A percentile compares a stretch with the other conserved stretches of the same genome.
Conservation (phyloP, 1,140 invertebrate species). For the Rhopalosiphum maidis region DNA sequence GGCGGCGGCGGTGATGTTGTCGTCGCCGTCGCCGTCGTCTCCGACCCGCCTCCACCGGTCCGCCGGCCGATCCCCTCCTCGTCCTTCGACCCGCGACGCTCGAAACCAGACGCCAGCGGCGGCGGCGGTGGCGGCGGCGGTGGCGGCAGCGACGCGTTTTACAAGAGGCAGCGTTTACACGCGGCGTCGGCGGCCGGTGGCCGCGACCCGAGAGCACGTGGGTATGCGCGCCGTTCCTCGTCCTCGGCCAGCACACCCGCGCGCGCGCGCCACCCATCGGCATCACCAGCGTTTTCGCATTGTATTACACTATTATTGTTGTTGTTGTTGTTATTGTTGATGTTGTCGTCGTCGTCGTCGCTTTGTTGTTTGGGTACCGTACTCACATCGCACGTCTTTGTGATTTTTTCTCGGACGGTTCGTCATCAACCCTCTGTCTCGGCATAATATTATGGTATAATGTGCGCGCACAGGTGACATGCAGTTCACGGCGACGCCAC, state of each 20-base stretch:
- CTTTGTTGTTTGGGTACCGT: not conserved
- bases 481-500: not conserved
- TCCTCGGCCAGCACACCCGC: not conserved
- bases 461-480: not conserved
- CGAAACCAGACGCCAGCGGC: constrained; percentile 22
- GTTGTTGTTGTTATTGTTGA: not conserved
- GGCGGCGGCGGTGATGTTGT: not conserved
- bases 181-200: not conserved
- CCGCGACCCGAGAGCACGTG: not conserved
- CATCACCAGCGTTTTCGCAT: not conserved
- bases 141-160: not conserved
- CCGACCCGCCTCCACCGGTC: not conserved
- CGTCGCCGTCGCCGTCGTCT: not conserved
- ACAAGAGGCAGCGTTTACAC: constrained; percentile 13
- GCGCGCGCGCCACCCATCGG: not conserved
- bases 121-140: not conserved
- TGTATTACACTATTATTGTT: no score
- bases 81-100: not conserved
- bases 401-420: not conserved
- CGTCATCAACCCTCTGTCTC: not conserved
- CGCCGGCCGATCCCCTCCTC: not conserved
- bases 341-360: no score
- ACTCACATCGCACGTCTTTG: no score
- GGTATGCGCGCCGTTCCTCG: not conserved
- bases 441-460: no score